A percentile compares a stretch with the other conserved stretches of the same genome.
Evolutionary conservation across 2,888 invertebrate species (phyloP).

Genomic region (Himalopsyche anomala): DNA sequence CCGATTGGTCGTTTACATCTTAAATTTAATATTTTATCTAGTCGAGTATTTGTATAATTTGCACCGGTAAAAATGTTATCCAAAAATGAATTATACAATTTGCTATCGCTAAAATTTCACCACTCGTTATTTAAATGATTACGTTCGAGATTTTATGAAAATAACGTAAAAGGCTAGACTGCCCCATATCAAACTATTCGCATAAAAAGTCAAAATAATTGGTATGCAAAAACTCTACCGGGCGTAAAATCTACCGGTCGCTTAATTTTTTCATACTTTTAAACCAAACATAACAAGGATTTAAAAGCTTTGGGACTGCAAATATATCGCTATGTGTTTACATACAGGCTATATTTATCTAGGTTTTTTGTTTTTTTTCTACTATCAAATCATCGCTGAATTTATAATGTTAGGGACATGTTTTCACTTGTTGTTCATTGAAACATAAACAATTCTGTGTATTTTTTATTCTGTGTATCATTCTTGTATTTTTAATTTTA

Average conservation of each 20-base stretch:
- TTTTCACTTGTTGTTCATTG: too few species aligned
- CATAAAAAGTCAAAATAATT: slow-evolving; percentile 2
- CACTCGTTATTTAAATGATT: background rate
- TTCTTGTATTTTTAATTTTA: too few species aligned
- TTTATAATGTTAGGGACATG: too few species aligned
- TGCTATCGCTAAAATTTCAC: background rate
- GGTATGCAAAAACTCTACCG: background rate
- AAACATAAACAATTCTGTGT: too few species aligned
- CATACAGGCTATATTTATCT: background rate
- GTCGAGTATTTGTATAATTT: too few species aligned
- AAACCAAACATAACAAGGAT: background rate
- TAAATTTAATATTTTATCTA: too few species aligned
- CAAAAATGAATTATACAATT: background rate
- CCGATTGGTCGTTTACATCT: too few species aligned
- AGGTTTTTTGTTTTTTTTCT: too few species aligned
- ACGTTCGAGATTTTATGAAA: background rate
- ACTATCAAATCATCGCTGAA: too few species aligned
- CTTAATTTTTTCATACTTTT: background rate
- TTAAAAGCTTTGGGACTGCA: background rate
- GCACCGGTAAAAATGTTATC: too few species aligned
- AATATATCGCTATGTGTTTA: background rate
- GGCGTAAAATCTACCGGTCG: background rate
- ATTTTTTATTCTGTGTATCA: too few species aligned
- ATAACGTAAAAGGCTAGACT: background rate
- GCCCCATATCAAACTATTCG: background rate